A percentile compares a stretch with the other conserved stretches of the same genome.
phyloP scores from a whole-genome alignment of 2,888 invertebrate genomes.

The Campoletis raptor region DNA sequence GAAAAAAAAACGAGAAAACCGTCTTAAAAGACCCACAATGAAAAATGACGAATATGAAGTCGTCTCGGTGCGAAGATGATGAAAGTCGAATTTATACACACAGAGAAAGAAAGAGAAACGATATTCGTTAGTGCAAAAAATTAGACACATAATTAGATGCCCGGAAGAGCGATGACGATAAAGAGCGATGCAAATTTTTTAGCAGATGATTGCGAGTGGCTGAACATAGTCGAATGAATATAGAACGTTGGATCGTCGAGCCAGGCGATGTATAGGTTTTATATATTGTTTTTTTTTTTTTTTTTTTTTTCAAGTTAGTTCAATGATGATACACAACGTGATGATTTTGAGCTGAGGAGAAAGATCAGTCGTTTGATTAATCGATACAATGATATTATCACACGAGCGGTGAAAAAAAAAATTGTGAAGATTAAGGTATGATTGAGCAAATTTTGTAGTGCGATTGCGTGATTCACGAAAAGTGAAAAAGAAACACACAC shows the following conservation, averaged over 20 bases:
- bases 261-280: slow-evolving; percentile 41
- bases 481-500: slow-evolving; percentile 59
- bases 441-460: slow-evolving; percentile 40
- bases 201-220: slow-evolving; percentile 59
- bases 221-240: slow-evolving; percentile 57
- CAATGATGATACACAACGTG: slow-evolving; percentile 69
- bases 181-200: slow-evolving; percentile 42
- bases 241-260: slow-evolving; percentile 60
- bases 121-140: slow-evolving; percentile 57
- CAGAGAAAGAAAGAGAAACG: slow-evolving; percentile 10
- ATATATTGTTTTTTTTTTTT: slow-evolving; percentile 43
- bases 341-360: slow-evolving; percentile 69
- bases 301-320: slow-evolving; percentile 67
- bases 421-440: slow-evolving; percentile 38
- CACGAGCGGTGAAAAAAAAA: slow-evolving; percentile 68
- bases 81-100: not conserved
- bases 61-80: not conserved
- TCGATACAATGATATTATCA: slow-evolving; percentile 49
- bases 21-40: not conserved
- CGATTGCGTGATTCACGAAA: slow-evolving; percentile 62
- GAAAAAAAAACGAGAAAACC: not conserved
- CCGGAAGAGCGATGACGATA: slow-evolving; percentile 49
- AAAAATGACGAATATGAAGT: not conserved
- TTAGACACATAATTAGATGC: slow-evolving; percentile 56
- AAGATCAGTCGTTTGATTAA: slow-evolving; percentile 70